Percentiles rank a stretch among this genome's conserved stretches.
These are phyloP conservation scores for Lepidostoma basale DNA, from an alignment of 1,140 invertebrate species.

Conservation along the genomic window DNA sequence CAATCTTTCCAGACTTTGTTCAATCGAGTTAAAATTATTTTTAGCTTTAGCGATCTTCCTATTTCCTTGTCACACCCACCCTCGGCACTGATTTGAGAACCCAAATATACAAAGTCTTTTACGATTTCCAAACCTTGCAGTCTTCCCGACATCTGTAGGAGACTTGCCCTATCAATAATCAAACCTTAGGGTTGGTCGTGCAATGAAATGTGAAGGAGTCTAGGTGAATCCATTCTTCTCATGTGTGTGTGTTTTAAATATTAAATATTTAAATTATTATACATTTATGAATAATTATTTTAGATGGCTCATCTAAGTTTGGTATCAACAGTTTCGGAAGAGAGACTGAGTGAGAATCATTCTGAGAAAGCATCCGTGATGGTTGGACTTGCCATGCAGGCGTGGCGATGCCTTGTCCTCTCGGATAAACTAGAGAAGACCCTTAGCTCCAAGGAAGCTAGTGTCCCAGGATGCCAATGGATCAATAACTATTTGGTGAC, in stretches of 20 bases:
- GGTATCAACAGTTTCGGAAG: background rate
- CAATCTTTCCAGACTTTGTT: too few species aligned
- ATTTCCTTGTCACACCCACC: too few species aligned
- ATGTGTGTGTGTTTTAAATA: background rate
- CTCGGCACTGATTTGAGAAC: too few species aligned
- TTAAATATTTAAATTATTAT: background rate
- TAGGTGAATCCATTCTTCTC: background rate
- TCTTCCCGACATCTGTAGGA: too few species aligned
- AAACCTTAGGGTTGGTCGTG: background rate
- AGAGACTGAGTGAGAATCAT: background rate
- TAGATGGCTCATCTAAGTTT: background rate
- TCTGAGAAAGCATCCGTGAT: background rate
- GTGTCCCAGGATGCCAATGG: constrained; percentile 26
- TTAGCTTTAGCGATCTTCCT: too few species aligned
- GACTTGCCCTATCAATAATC: background rate
- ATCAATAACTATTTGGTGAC: constrained; percentile 2
- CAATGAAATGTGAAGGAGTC: too few species aligned
- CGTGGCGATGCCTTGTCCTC: background rate
- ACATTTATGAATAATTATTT: background rate
- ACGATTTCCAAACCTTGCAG: too few species aligned
- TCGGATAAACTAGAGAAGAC: background rate
- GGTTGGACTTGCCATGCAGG: background rate
- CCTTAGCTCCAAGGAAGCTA: background rate
- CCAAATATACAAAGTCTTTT: too few species aligned
- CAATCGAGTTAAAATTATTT: too few species aligned